phyloP scores from a whole-genome alignment of 2,113 vertebrate species.

The Eira barbara region DNA sequence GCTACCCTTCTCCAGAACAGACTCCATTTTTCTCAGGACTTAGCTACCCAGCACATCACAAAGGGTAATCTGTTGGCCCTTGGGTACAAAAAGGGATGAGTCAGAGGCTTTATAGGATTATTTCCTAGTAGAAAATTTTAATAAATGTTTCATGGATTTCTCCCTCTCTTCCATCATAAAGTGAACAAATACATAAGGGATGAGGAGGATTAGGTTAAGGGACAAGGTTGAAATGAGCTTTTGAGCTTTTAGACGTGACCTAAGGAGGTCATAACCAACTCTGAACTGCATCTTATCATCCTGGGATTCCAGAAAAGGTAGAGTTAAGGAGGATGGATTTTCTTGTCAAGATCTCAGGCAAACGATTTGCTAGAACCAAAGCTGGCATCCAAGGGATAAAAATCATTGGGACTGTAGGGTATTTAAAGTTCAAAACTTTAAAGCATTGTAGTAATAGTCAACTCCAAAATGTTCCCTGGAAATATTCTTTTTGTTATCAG shows the following conservation, averaged over 20 bases:
- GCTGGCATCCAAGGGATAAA: neutral
- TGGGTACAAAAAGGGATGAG: neutral
- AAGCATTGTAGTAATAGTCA: neutral
- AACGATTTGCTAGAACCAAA: neutral
- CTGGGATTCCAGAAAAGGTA: neutral
- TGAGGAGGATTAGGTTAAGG: neutral
- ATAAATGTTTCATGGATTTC: neutral
- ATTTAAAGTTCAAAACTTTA: neutral
- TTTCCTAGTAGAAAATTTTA: slow-evolving; percentile 22
- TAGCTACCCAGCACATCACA: neutral
- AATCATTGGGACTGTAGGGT: neutral
- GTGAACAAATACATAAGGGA: neutral
- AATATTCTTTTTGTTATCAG: neutral
- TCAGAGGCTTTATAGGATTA: neutral
- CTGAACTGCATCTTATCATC: neutral
- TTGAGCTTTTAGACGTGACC: neutral
- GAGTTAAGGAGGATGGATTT: neutral
- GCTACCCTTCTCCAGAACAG: neutral
- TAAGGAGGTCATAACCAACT: neutral
- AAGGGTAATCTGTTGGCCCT: neutral
- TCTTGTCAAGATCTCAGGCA: neutral
- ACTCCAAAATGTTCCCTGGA: neutral
- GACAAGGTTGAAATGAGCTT: neutral
- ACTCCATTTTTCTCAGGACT: neutral
- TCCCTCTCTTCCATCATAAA: neutral